phyloP scores from a whole-genome alignment of 2,113 vertebrate genomes.

The Callorhinus ursinus region DNA sequence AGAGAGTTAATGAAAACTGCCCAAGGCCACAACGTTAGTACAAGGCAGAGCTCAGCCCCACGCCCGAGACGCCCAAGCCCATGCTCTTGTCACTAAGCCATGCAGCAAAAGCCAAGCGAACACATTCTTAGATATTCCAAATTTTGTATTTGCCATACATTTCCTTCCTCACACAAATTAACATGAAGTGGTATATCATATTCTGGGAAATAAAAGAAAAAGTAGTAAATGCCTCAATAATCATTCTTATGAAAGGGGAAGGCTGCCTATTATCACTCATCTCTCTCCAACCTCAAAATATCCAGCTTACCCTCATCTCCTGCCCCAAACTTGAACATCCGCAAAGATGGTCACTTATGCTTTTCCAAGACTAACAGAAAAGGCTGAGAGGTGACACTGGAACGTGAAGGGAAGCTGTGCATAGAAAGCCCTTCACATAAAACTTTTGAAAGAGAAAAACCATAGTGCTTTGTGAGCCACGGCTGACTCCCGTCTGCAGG shows the following conservation, averaged over 20 bases:
- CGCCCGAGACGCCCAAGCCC: background rate
- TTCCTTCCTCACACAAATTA: background rate
- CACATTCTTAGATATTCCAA: fast-evolving
- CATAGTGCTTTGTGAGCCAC: fast-evolving
- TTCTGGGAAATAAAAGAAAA: background rate
- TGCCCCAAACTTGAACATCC: background rate
- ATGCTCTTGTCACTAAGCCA: background rate
- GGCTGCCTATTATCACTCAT: background rate
- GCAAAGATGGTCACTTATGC: background rate
- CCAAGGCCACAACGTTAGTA: background rate
- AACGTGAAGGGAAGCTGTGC: no score
- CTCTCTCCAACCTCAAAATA: background rate
- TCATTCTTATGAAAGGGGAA: background rate
- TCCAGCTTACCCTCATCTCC: background rate
- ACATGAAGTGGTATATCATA: background rate
- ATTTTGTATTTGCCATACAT: background rate
- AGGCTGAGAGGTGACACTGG: background rate
- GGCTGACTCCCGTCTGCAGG: background rate
- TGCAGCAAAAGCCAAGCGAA: background rate
- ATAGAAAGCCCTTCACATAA: fast-evolving
- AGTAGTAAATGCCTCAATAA: background rate
- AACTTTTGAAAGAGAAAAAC: background rate
- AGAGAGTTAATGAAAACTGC: background rate
- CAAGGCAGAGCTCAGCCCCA: background rate
- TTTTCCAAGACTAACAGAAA: background rate